Percentiles rank a stretch among this genome's conserved stretches.
phyloP scores from a whole-genome alignment of 2,113 vertebrate genomes.

The Triplophysa dalaica region DNA sequence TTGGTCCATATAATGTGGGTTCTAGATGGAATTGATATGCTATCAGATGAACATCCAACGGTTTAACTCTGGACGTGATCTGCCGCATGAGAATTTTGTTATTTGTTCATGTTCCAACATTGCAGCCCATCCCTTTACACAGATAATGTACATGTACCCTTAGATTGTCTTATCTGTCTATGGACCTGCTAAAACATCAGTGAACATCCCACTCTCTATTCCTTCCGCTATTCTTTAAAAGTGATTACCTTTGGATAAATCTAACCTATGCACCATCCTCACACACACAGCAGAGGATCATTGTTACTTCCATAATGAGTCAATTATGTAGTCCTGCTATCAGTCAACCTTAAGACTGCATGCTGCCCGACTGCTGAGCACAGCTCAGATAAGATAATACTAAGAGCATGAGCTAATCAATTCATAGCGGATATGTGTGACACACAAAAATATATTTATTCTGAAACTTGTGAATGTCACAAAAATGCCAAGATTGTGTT shows the following conservation, averaged over 20 bases:
- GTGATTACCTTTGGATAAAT: slow-evolving; percentile 50
- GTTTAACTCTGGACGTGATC: slow-evolving; percentile 9
- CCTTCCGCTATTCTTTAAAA: not conserved
- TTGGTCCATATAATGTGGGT: not conserved
- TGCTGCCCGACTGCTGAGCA: slow-evolving; percentile 57
- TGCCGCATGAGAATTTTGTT: not conserved
- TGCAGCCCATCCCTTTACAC: not conserved
- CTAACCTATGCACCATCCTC: slow-evolving; percentile 57
- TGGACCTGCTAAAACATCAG: slow-evolving; percentile 30
- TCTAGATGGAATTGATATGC: not conserved
- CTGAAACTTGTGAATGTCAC: no score
- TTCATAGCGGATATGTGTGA: not conserved
- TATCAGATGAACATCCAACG: not conserved
- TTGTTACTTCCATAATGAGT: slow-evolving; percentile 52
- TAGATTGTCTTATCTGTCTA: slow-evolving; percentile 53
- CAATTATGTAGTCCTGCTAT: slow-evolving; percentile 60
- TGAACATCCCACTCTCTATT: slow-evolving; percentile 21
- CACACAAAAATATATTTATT: not conserved
- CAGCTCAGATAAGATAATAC: slow-evolving; percentile 64
- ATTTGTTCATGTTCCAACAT: not conserved
- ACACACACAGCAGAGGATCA: not conserved
- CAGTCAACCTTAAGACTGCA: slow-evolving; percentile 69
- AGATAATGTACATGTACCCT: slow-evolving; percentile 28
- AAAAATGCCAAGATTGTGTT: not conserved
- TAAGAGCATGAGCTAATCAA: slow-evolving; percentile 19